Evolutionary conservation across 2,888 invertebrate species (phyloP).

Genomic region (Lochmaea capreae): DNA sequence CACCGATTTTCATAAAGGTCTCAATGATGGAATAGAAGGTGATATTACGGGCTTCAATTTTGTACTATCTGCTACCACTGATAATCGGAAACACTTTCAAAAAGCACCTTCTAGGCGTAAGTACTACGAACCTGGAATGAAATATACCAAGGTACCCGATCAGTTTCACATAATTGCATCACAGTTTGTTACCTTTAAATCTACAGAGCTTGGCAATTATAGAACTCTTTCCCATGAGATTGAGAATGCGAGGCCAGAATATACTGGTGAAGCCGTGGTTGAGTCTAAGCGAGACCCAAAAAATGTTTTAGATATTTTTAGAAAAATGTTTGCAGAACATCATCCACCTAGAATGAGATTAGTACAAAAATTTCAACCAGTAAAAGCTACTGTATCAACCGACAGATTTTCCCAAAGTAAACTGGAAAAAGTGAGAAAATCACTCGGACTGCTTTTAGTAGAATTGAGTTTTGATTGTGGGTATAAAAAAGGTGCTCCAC

Average conservation of each 20-base stretch:
- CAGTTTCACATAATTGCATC: background rate
- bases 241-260: constrained; percentile 21
- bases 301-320: constrained; percentile 33
- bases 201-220: background rate
- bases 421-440: constrained; percentile 50
- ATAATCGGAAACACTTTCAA: constrained; percentile 2
- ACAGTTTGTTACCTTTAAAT: background rate
- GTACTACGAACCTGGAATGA: constrained; percentile 10
- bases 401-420: constrained; percentile 23
- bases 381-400: constrained; percentile 8
- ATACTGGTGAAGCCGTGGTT: constrained; percentile 10
- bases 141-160: background rate
- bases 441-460: constrained; percentile 66
- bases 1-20: constrained; percentile 73
- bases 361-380: constrained; percentile 22
- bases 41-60: constrained; percentile 76
- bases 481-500: constrained; percentile 67
- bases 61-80: constrained; percentile 68
- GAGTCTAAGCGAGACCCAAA: constrained; percentile 30
- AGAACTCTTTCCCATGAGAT: constrained; percentile 17
- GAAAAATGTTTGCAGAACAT: constrained; percentile 20
- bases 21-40: constrained; percentile 76
- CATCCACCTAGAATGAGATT: constrained; percentile 27
- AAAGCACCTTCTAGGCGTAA: constrained; percentile 22
- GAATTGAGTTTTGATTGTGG: constrained; percentile 66